These are phyloP conservation scores for Coreius guichenoti DNA, from an alignment of 2,797 vertebrate genomes.

Conservation along the genomic window DNA sequence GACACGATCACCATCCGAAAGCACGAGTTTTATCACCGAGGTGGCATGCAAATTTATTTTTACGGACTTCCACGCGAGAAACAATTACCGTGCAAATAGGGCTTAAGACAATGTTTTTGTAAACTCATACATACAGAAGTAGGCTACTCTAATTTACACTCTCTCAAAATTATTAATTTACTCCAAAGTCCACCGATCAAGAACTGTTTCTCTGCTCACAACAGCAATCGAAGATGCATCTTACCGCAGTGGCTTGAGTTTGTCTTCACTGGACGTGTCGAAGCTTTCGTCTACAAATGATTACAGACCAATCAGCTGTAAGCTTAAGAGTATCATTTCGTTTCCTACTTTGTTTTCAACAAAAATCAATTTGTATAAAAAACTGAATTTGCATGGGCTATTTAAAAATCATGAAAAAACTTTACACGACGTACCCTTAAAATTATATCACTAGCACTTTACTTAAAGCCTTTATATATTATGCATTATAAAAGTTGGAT, in stretches of 20 bases:
- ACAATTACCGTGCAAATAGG: no score
- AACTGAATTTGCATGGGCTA: background rate
- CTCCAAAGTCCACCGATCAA: background rate
- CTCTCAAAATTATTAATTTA: background rate
- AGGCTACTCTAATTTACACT: background rate
- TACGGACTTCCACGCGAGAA: no score
- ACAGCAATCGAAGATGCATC: background rate
- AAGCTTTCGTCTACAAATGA: background rate
- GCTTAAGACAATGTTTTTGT: background rate
- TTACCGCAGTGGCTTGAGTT: background rate
- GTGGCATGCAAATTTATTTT: no score
- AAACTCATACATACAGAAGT: background rate
- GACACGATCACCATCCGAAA: no score
- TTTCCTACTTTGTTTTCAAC: background rate
- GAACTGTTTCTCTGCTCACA: background rate
- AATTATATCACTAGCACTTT: no score
- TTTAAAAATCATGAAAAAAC: background rate
- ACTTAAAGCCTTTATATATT: no score
- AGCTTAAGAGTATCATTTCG: background rate
- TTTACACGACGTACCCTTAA: background rate
- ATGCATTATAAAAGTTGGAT: no score
- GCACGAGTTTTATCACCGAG: no score
- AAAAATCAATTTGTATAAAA: background rate
- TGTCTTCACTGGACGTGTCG: no score
- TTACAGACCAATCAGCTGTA: background rate